phyloP scores from a whole-genome alignment of 2,113 vertebrate genomes.

The Fregata magnificens region DNA sequence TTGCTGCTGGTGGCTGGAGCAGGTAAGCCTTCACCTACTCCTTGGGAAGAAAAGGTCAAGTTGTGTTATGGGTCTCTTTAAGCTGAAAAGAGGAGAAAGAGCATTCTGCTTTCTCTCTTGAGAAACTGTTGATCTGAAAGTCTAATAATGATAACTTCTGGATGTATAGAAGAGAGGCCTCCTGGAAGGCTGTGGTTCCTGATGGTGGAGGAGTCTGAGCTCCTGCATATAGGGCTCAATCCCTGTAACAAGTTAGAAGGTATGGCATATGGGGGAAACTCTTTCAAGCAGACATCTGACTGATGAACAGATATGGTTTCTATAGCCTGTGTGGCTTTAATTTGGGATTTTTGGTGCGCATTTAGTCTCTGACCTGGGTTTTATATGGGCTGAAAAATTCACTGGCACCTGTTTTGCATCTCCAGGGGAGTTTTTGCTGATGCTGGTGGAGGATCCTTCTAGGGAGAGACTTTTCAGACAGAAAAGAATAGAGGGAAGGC shows the following conservation, averaged over 20 bases:
- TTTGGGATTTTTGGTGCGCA: not conserved
- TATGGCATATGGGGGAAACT: not conserved
- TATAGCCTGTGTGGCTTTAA: not conserved
- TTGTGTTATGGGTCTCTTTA: not conserved
- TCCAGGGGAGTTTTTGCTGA: not conserved
- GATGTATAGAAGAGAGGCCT: not conserved
- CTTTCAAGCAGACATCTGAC: not conserved
- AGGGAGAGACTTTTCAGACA: not conserved
- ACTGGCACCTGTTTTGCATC: not conserved
- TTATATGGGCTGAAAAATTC: not conserved
- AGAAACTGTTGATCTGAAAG: not conserved
- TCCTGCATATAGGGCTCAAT: not conserved
- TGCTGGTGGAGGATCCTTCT: not conserved
- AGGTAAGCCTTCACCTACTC: not conserved
- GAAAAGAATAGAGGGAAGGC: not conserved
- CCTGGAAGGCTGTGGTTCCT: not conserved
- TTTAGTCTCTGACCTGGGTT: not conserved
- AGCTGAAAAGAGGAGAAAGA: not conserved
- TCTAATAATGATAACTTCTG: not conserved
- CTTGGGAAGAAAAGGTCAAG: not conserved
- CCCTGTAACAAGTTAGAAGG: not conserved
- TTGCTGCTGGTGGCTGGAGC: not conserved
- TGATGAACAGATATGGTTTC: accelerated
- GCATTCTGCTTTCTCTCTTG: not conserved
- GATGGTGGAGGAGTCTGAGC: not conserved